Percentiles rank a stretch among this genome's conserved stretches.
Conservation (phyloP, 53 echinoderm and acorn worm genomes). For the Echinometra lucunter region DNA sequence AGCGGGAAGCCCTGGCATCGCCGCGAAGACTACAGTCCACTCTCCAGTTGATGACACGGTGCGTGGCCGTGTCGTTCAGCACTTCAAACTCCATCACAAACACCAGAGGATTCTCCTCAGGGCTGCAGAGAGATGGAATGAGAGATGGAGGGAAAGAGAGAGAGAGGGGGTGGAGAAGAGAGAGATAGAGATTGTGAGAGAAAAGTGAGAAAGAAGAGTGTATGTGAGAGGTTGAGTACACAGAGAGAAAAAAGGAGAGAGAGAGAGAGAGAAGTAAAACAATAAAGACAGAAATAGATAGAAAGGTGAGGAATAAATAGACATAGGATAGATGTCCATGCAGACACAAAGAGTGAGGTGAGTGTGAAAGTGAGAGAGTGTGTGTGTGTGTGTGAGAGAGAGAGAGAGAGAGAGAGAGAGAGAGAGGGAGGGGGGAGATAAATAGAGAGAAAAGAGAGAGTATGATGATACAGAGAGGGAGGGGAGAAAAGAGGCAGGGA, state of each 20-base stretch:
- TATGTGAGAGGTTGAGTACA: too few relatives aligned
- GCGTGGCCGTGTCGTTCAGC: conserved; percentile 79
- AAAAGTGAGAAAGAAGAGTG: too few relatives aligned
- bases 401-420: background rate
- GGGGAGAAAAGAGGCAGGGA: too few relatives aligned
- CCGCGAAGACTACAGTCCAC: conserved; percentile 68
- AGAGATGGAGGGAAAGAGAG: background rate
- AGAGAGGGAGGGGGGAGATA: too few relatives aligned
- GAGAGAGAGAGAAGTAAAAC: background rate
- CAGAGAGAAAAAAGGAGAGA: too few relatives aligned
- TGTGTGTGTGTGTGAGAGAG: background rate
- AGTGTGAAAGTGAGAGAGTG: too few relatives aligned
- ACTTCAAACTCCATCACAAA: conserved; percentile 89
- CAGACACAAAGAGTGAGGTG: too few relatives aligned
- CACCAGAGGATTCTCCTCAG: conserved; percentile 68
- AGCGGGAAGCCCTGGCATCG: conserved; percentile 57
- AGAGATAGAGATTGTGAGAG: too few relatives aligned
- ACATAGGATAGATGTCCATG: too few relatives aligned
- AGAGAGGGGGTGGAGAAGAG: background rate
- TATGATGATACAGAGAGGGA: background rate
- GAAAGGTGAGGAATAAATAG: too few relatives aligned
- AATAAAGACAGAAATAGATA: background rate
- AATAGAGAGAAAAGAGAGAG: too few relatives aligned
- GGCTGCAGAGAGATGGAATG: background rate
- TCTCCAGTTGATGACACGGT: conserved; percentile 90